Conservation (phyloP, 2,113 vertebrate genomes). For the Etheostoma spectabile region DNA sequence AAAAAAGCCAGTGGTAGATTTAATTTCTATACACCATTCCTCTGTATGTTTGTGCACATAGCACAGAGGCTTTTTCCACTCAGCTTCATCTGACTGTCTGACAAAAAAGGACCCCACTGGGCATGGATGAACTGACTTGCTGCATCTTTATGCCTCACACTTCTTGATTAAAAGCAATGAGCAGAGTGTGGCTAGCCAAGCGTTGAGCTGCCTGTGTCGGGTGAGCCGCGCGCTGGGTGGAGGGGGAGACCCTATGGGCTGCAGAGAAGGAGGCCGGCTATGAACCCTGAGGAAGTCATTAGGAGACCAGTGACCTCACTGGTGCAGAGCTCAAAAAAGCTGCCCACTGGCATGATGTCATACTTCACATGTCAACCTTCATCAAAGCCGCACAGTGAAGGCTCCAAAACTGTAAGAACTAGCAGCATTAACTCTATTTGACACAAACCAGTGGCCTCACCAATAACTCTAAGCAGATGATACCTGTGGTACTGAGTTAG, state of each 20-base stretch:
- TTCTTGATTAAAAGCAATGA: slow-evolving; percentile 84
- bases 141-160: slow-evolving; percentile 79
- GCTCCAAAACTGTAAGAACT: slow-evolving; percentile 67
- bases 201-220: slow-evolving; percentile 66
- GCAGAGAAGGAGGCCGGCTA: slow-evolving; percentile 55
- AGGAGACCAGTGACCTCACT: slow-evolving; percentile 81
- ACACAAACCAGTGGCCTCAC: slow-evolving; percentile 20
- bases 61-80: slow-evolving; percentile 72
- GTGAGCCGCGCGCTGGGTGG: slow-evolving; percentile 39
- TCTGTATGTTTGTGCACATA: slow-evolving; percentile 24
- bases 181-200: slow-evolving; percentile 75
- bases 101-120: slow-evolving; percentile 78
- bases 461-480: slow-evolving; percentile 1
- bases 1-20: slow-evolving; percentile 41
- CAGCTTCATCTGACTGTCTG: slow-evolving; percentile 76
- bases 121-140: slow-evolving; percentile 81
- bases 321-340: slow-evolving; percentile 70
- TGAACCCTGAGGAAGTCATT: slow-evolving; percentile 82
- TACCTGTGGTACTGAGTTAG: neutral
- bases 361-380: slow-evolving; percentile 79
- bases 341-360: slow-evolving; percentile 81
- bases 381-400: slow-evolving; percentile 65
- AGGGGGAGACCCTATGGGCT: slow-evolving; percentile 55
- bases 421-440: slow-evolving; percentile 50
- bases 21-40: slow-evolving; percentile 32